phyloP scores from a whole-genome alignment of 2,113 vertebrate genomes.

The Cyanoliseus patagonus region DNA sequence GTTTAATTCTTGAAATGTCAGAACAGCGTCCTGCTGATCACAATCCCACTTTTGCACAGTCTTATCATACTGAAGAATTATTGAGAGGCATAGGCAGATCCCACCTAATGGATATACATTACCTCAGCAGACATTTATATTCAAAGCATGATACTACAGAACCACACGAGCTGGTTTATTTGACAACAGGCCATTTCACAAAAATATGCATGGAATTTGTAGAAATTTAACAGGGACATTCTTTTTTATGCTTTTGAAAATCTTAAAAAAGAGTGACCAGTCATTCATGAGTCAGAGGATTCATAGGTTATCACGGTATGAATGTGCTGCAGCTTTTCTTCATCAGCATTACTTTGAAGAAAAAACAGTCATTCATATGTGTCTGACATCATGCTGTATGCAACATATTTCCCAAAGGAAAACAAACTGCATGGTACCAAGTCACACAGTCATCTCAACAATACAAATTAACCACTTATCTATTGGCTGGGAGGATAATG shows the following conservation, averaged over 20 bases:
- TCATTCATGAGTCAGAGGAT: neutral
- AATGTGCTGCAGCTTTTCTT: neutral
- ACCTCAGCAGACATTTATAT: neutral
- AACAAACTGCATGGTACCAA: neutral
- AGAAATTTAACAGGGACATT: neutral
- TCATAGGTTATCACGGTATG: neutral
- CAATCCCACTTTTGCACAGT: neutral
- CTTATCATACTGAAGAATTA: neutral
- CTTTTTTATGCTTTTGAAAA: neutral
- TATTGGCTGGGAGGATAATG: neutral
- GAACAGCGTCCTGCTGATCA: neutral
- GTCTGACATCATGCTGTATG: neutral
- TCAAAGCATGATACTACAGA: neutral
- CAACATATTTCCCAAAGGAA: neutral
- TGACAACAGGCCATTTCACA: neutral
- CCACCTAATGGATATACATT: neutral
- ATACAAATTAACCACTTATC: neutral
- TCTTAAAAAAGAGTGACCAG: neutral
- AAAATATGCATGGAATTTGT: neutral
- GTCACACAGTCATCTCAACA: neutral
- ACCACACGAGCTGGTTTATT: neutral
- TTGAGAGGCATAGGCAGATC: neutral
- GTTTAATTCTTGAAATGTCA: neutral
- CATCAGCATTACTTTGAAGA: neutral
- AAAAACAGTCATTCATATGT: neutral